Conservation (phyloP, 2,888 invertebrate species). For the Nomada hirtipes region DNA sequence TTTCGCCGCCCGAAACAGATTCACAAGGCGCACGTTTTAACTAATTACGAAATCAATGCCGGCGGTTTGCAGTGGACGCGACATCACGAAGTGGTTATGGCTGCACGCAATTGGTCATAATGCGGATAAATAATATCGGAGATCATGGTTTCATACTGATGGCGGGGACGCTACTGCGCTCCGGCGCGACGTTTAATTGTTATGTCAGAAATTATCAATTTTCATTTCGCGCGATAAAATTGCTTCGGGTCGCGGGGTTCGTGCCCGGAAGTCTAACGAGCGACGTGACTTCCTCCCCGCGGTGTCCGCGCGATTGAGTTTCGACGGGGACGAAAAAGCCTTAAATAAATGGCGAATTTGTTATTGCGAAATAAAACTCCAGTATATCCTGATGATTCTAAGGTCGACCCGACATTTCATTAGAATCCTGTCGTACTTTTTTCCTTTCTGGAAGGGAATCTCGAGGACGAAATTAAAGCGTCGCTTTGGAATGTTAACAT, state of each 20-base stretch:
- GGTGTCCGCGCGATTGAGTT: constrained; percentile 6
- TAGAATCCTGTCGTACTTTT: no score
- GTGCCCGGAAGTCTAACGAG: constrained; percentile 11
- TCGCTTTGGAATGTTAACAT: no score
- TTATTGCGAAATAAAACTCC: constrained; percentile 11
- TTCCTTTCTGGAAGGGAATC: no score
- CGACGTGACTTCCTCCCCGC: constrained; percentile 21
- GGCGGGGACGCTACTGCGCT: background rate
- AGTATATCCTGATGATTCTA: background rate
- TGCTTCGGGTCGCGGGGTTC: background rate
- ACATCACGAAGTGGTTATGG: constrained; percentile 14
- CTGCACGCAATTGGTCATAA: constrained; percentile 12
- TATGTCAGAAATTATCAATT: constrained; percentile 28
- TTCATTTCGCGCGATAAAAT: constrained; percentile 15
- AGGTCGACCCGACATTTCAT: background rate
- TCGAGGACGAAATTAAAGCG: no score
- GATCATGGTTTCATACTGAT: background rate
- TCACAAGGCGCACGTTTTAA: constrained; percentile 27
- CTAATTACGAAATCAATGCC: constrained; percentile 61
- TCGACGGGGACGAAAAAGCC: background rate
- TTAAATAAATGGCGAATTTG: background rate
- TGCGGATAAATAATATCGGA: constrained; percentile 27
- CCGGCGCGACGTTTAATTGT: constrained; percentile 28
- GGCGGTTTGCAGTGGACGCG: constrained; percentile 16
- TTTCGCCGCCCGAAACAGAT: constrained; percentile 20